These are phyloP conservation scores for Corythoichthys haematopterus DNA, from an alignment of 2,113 vertebrate species.

Conservation along the genomic window DNA sequence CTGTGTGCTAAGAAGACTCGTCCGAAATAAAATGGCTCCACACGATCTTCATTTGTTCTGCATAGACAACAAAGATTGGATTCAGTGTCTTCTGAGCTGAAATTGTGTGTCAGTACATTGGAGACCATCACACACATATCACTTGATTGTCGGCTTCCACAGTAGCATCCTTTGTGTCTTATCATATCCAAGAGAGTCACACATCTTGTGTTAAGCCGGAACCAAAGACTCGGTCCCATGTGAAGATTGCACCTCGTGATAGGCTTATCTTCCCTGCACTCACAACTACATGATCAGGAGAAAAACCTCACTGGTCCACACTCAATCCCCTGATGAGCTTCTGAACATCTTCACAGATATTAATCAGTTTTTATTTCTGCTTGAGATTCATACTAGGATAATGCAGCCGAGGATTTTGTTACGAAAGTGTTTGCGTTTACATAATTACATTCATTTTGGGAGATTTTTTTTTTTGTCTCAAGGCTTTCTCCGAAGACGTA, in stretches of 20 bases:
- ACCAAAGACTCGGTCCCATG: conserved; percentile 39
- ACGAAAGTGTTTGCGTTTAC: conserved; percentile 13
- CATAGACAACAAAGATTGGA: conserved; percentile 38
- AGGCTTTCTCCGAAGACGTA: conserved; percentile 11
- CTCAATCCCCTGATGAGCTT: conserved; percentile 8
- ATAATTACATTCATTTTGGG: background rate
- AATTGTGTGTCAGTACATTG: conserved; percentile 51
- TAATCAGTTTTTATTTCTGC: conserved; percentile 7
- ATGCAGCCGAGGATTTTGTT: conserved; percentile 10
- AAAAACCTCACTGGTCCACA: conserved; percentile 33
- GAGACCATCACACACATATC: conserved; percentile 55
- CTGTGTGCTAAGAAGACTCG: conserved; percentile 13
- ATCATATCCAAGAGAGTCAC: conserved; percentile 51
- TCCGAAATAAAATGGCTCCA: conserved; percentile 11
- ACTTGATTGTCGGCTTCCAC: conserved; percentile 50
- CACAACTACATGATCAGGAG: conserved; percentile 30
- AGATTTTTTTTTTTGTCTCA: conserved; percentile 5
- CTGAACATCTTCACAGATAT: conserved; percentile 15
- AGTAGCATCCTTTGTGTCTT: conserved; percentile 53
- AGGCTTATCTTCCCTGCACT: conserved; percentile 30
- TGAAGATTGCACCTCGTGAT: conserved; percentile 45
- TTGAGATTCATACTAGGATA: conserved; percentile 12
- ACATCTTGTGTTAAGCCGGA: conserved; percentile 57
- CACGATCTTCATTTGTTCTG: conserved; percentile 48
- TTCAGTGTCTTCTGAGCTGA: conserved; percentile 35